These are phyloP conservation scores for Nylanderia fulva DNA, from an alignment of 1,140 invertebrate genomes.

Conservation along the genomic window DNA sequence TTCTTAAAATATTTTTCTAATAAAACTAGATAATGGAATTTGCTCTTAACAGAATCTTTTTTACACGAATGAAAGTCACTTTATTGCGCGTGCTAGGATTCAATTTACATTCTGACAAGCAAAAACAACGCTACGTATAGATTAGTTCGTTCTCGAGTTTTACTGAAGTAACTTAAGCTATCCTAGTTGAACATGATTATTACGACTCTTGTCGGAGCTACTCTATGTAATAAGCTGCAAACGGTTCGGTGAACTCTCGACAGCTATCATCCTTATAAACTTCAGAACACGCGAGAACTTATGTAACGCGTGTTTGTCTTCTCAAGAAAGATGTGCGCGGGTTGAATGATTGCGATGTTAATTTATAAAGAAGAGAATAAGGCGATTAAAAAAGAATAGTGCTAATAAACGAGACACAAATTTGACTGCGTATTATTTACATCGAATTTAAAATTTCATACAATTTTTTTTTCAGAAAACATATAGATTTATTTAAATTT, in stretches of 20 bases:
- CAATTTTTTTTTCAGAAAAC: not conserved
- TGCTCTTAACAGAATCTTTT: not conserved
- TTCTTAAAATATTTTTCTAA: not conserved
- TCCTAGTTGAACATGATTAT: conserved; percentile 45
- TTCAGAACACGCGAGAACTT: conserved; percentile 38
- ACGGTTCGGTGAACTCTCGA: conserved; percentile 33
- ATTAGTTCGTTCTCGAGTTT: conserved; percentile 10
- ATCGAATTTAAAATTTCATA: not conserved
- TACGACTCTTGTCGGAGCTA: conserved; percentile 23
- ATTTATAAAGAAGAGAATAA: conserved; percentile 9
- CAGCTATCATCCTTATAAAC: conserved; percentile 40
- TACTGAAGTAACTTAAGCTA: conserved; percentile 35
- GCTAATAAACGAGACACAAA: not conserved
- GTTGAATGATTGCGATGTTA: conserved; percentile 28
- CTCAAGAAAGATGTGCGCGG: conserved; percentile 7
- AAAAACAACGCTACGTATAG: not conserved
- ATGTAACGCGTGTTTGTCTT: conserved; percentile 41
- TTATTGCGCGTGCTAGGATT: not conserved
- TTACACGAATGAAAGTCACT: not conserved
- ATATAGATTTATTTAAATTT: not conserved
- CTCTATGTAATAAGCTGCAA: conserved; percentile 40
- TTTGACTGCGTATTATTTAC: not conserved
- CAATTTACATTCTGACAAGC: not conserved
- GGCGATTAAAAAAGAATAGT: not conserved
- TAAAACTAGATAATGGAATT: not conserved